phyloP scores from a whole-genome alignment of 2,113 vertebrate species.

The Aptenodytes forsteri region DNA sequence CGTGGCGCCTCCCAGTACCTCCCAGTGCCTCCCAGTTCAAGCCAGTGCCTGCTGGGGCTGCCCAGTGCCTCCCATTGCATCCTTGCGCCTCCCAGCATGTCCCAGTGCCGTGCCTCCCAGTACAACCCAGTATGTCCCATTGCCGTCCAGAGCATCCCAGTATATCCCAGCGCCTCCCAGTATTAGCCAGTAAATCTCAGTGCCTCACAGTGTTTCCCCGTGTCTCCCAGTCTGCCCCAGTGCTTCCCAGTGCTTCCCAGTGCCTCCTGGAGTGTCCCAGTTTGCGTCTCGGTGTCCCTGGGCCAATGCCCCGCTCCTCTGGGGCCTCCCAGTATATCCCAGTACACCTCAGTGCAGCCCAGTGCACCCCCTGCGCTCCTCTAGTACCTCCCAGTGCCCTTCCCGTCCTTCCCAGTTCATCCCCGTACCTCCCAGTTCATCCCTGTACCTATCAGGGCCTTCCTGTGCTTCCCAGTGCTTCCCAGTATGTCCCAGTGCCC shows the following conservation, averaged over 20 bases:
- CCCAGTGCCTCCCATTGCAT: background rate
- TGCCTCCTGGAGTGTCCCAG: background rate
- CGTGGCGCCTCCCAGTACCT: background rate
- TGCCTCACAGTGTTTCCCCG: background rate
- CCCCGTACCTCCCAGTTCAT: too few species aligned
- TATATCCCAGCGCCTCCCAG: background rate
- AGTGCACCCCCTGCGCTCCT: background rate
- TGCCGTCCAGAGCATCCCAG: background rate
- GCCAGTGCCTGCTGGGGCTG: background rate
- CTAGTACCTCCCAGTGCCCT: background rate
- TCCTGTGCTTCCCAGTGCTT: too few species aligned
- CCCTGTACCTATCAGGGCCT: too few species aligned
- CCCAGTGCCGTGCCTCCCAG: background rate
- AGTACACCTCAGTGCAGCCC: background rate
- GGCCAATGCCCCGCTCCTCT: background rate
- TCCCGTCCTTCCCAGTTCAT: too few species aligned
- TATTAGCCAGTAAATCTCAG: too few species aligned
- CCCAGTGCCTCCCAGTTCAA: background rate
- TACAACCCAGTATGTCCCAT: background rate
- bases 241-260: background rate
- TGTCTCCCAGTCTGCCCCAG: too few species aligned
- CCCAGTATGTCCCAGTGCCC: too few species aligned
- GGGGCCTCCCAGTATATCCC: background rate
- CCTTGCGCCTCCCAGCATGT: background rate
- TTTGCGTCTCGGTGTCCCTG: background rate